These are phyloP conservation scores for Alosa sapidissima DNA, from an alignment of 2,797 vertebrate species.

Conservation along the genomic window DNA sequence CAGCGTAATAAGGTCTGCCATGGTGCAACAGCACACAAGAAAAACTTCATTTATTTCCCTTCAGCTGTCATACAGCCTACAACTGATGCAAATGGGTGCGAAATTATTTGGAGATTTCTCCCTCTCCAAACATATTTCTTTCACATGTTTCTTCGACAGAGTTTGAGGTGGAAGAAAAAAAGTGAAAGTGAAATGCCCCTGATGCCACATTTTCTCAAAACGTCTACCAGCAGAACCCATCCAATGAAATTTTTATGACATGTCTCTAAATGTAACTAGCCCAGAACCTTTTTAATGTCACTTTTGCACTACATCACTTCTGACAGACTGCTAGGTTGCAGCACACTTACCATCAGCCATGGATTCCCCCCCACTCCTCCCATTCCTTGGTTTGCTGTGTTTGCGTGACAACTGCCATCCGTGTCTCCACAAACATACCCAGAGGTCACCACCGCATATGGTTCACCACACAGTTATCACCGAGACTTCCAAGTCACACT, in stretches of 20 bases:
- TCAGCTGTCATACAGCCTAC: neutral
- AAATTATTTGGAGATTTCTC: conserved; percentile 18
- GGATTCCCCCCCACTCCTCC: neutral
- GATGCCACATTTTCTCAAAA: conserved; percentile 61
- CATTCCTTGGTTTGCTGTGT: neutral
- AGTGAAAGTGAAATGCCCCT: conserved; percentile 61
- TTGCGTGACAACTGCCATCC: conserved; percentile 5
- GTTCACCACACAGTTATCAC: neutral
- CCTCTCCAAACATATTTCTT: conserved; percentile 13
- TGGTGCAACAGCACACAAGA: conserved; percentile 21
- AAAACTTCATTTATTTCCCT: neutral
- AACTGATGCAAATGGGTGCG: neutral
- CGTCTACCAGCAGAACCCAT: conserved; percentile 55
- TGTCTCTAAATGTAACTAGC: conserved; percentile 65
- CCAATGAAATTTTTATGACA: conserved; percentile 68
- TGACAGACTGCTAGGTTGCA: conserved; percentile 61
- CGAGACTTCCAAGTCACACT: neutral
- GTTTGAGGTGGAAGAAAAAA: conserved; percentile 42
- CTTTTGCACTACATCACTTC: conserved; percentile 62
- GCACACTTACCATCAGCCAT: conserved; percentile 48
- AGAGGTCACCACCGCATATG: neutral
- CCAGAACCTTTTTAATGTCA: conserved; percentile 68
- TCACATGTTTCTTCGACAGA: conserved; percentile 31
- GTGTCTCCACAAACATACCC: neutral
- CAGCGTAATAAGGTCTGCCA: neutral